phyloP scores from a whole-genome alignment of 2,113 vertebrate genomes.

The Spermophilus dauricus region DNA sequence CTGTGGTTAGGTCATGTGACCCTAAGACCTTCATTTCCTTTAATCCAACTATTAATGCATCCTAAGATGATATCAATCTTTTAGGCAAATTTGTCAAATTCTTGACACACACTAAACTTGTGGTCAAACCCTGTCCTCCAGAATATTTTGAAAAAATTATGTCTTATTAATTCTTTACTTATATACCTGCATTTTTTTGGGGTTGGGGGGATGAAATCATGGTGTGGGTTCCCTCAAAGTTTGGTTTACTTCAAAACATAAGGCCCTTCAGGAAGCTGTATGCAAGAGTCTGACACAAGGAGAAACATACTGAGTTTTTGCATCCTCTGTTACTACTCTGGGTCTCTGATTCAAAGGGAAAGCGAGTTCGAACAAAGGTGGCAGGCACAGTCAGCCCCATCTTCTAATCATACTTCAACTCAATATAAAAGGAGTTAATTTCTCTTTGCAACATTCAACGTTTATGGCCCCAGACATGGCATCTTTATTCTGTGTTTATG shows the following conservation, averaged over 20 bases:
- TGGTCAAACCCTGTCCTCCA: neutral
- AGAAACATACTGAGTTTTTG: slow-evolving; percentile 1
- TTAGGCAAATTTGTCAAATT: slow-evolving; percentile 40
- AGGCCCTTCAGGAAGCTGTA: neutral
- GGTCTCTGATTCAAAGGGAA: slow-evolving; percentile 42
- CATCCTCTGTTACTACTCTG: slow-evolving; percentile 40
- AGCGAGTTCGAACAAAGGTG: slow-evolving; percentile 26
- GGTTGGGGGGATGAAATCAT: neutral
- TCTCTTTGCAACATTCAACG: neutral
- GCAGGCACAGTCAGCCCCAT: neutral
- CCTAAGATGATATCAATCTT: neutral
- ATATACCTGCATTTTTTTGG: neutral
- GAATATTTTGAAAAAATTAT: slow-evolving; percentile 18
- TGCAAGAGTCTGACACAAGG: neutral
- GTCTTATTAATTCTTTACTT: slow-evolving; percentile 3
- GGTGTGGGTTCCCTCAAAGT: neutral
- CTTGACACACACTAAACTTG: slow-evolving; percentile 7
- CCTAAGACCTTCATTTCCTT: neutral
- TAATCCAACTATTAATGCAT: neutral
- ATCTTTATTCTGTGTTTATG: slow-evolving; percentile 61
- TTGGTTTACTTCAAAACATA: neutral
- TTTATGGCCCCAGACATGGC: neutral
- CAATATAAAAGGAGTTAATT: neutral
- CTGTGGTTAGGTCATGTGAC: neutral
- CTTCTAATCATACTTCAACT: slow-evolving; percentile 58